These are phyloP conservation scores for Pipistrellus pipistrellus DNA, from an alignment of 2,797 vertebrate species.

Conservation along the genomic window DNA sequence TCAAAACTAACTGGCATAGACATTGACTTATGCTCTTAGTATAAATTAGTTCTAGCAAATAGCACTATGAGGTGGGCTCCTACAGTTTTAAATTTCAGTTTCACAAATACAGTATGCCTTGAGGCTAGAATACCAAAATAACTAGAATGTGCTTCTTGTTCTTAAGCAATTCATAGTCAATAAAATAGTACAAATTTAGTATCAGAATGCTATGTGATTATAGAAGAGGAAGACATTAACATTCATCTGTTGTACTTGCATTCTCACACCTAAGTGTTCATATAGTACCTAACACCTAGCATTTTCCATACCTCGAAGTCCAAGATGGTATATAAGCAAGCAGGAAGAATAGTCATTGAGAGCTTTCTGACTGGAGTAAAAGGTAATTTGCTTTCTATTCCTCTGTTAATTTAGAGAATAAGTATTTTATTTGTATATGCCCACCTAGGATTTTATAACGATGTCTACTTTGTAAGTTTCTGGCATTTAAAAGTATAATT, in stretches of 20 bases:
- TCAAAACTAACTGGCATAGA: not conserved
- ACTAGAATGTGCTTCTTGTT: slow-evolving; percentile 13
- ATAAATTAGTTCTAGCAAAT: not conserved
- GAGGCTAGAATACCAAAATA: not conserved
- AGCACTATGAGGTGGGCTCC: not conserved
- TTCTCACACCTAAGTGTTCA: not conserved
- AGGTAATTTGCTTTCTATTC: slow-evolving; percentile 45
- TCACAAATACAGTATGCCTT: slow-evolving; percentile 16
- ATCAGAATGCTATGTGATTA: not conserved
- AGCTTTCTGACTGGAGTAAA: not conserved
- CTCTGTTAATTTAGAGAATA: not conserved
- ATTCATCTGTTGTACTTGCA: not conserved
- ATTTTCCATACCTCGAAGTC: not conserved
- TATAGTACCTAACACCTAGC: not conserved
- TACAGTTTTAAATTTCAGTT: slow-evolving; percentile 2
- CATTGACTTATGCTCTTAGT: not conserved
- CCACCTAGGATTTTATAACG: not conserved
- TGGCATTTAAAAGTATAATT: not conserved
- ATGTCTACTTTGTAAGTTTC: slow-evolving; percentile 30
- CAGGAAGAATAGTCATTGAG: not conserved
- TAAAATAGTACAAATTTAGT: not conserved
- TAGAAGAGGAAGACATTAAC: not conserved
- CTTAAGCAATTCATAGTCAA: slow-evolving; percentile 6
- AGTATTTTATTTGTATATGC: slow-evolving; percentile 1
- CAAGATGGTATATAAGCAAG: not conserved